Base-by-base conservation (phyloP, 2,797 vertebrate genomes). In the Spinus olivaceus region DNA sequence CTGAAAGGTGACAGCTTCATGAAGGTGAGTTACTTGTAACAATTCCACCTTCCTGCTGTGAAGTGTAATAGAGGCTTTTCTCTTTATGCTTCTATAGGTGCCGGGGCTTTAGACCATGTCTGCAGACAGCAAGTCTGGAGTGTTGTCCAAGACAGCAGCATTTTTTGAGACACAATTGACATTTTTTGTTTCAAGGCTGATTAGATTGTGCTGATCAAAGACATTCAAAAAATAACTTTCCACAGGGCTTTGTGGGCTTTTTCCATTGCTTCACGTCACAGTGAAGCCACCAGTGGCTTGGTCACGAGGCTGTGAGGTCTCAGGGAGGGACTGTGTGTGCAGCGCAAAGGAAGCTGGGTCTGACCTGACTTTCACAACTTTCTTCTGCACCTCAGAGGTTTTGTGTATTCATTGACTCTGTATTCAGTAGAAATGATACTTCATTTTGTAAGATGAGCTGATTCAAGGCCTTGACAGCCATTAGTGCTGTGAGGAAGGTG, bases 281-380 rank as follows among this genome's bases (percentile, higher is more conserved):
- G 42, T 46, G 47, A 94, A 94, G 59, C 35, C 71, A 91, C 37
- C 47, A 50, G 33, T 30, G 33, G 57, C 20, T 81, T 54, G 32
- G 22, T 23, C 67, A 51, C 0, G 0, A 47, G 44, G 20, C 33
- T 73, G 14, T 49, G 35, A 81, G 44, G 32, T 69, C 33, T 51
- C 0, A 0, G 12, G 23, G 17, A 86, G 28, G 32, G 12, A 51
- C 14, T 32, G 17, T 47, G 13, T 35, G 22, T 76, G 47, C 2
- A 3, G 67, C 64, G 66, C 59, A 70, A 44, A 80, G 74, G 63
- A 84, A 88, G n/a, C 21, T 59, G 28, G 10, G 32, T 84, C 70
- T 88, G 81, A 65, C 30, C 81, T 51, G 39, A 60, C 67, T 85
- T 92, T 77, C 69, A 69, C 24, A 35, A 1, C 2, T 13, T 20